Conservation (phyloP, 2,888 invertebrate genomes). For the Hedya salicella region DNA sequence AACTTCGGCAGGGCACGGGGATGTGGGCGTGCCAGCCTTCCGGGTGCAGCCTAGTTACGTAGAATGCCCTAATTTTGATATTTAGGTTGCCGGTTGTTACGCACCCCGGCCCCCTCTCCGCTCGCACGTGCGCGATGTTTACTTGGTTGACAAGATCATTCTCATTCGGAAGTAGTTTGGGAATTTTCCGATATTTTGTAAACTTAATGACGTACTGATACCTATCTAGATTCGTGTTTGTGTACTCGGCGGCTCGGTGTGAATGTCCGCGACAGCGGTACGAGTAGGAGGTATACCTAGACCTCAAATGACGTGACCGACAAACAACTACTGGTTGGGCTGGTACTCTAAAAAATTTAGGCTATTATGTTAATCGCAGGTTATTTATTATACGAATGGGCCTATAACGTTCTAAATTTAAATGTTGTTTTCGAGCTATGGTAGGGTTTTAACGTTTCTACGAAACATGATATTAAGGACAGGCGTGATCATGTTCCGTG, state of each 20-base stretch:
- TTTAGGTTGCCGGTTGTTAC: conserved; percentile 43
- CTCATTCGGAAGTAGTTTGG: conserved; percentile 17
- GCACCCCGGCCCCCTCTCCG: conserved; percentile 15
- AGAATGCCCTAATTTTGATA: conserved; percentile 82
- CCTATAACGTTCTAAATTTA: conserved; percentile 5
- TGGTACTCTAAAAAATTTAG: conserved; percentile 12
- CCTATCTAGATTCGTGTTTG: conserved; percentile 20
- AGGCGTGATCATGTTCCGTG: not conserved
- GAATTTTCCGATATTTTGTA: conserved; percentile 18
- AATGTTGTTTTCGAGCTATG: not conserved
- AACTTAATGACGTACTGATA: conserved; percentile 15
- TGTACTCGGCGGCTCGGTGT: conserved; percentile 28
- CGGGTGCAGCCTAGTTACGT: conserved; percentile 83
- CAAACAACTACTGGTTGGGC: conserved; percentile 26
- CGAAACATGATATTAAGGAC: not conserved
- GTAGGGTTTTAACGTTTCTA: not conserved
- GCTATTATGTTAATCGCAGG: conserved; percentile 29
- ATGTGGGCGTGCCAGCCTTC: conserved; percentile 74
- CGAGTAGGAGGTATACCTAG: conserved; percentile 27
- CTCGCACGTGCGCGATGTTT: conserved; percentile 34
- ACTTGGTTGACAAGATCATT: conserved; percentile 28
- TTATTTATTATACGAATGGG: conserved; percentile 20
- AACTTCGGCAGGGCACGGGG: conserved; percentile 82
- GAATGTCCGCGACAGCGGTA: conserved; percentile 35
- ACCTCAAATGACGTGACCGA: conserved; percentile 30